Evolutionary conservation across 2,113 vertebrate species (phyloP).

Genomic region (Gallinago paraguaiae): DNA sequence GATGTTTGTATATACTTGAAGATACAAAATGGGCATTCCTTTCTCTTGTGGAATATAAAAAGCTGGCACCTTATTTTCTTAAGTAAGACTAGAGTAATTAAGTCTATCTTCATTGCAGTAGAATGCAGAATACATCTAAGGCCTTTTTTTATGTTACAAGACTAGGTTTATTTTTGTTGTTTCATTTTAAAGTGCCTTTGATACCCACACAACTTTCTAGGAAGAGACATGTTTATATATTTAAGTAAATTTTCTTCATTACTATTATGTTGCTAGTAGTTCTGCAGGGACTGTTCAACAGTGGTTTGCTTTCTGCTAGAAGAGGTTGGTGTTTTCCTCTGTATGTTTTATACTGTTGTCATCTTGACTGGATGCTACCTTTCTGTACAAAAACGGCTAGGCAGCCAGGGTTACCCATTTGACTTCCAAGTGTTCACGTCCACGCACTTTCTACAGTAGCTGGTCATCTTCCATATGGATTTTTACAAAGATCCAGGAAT

Average conservation of each 20-base stretch:
- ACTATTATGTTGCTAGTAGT: background rate
- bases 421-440: background rate
- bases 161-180: background rate
- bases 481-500: background rate
- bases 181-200: background rate
- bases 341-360: background rate
- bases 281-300: background rate
- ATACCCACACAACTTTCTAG: background rate
- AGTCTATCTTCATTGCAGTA: background rate
- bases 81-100: background rate
- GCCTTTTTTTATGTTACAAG: background rate
- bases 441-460: background rate
- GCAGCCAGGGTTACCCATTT: background rate
- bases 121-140: background rate
- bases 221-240: background rate
- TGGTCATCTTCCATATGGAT: background rate
- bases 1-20: background rate
- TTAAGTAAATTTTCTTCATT: background rate
- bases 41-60: background rate
- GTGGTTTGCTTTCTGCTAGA: background rate
- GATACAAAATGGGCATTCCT: background rate
- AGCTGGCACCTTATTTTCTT: background rate
- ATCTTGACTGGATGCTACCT: background rate
- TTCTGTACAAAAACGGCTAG: fast-evolving
- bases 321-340: background rate